Conservation (phyloP, 2,888 invertebrate species). For the Chironomus tentans region DNA sequence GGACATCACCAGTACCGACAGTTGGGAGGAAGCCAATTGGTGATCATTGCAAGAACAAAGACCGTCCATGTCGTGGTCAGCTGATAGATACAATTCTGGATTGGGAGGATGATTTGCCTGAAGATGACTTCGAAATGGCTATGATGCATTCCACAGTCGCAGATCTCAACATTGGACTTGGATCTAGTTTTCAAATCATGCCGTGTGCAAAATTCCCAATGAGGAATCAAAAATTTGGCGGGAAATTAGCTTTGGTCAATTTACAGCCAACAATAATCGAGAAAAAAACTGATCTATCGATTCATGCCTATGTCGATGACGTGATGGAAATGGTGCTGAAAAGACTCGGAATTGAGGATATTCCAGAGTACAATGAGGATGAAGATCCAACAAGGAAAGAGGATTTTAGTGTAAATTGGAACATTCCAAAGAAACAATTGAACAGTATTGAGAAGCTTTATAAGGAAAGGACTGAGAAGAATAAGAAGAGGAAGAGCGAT, state of each 20-base stretch:
- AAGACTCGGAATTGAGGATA: conserved; percentile 59
- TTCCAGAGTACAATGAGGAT: conserved; percentile 58
- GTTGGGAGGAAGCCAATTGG: conserved; percentile 66
- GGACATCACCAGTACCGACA: conserved; percentile 64
- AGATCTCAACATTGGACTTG: conserved; percentile 87
- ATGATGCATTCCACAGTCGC: conserved; percentile 79
- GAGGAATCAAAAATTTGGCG: conserved; percentile 72
- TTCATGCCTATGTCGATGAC: conserved; percentile 82
- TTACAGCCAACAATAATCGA: conserved; percentile 97
- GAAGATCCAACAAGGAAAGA: conserved; percentile 58
- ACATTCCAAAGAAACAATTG: conserved; percentile 52
- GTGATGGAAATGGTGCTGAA: conserved; percentile 67
- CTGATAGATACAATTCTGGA: conserved; percentile 88
- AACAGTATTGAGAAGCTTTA: conserved; percentile 54
- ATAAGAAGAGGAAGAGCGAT: conserved; percentile 28
- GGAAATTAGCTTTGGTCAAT: conserved; percentile 88
- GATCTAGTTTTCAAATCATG: conserved; percentile 95
- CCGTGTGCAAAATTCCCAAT: conserved; percentile 93
- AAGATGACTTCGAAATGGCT: conserved; percentile 72
- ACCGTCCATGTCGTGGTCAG: conserved; percentile 67
- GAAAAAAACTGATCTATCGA: conserved; percentile 80
- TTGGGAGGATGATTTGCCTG: conserved; percentile 93
- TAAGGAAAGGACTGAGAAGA: conserved; percentile 38
- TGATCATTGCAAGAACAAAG: conserved; percentile 50
- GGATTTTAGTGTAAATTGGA: conserved; percentile 57